phyloP scores from a whole-genome alignment of 2,113 vertebrate genomes.

The Cichladusa arquata region DNA sequence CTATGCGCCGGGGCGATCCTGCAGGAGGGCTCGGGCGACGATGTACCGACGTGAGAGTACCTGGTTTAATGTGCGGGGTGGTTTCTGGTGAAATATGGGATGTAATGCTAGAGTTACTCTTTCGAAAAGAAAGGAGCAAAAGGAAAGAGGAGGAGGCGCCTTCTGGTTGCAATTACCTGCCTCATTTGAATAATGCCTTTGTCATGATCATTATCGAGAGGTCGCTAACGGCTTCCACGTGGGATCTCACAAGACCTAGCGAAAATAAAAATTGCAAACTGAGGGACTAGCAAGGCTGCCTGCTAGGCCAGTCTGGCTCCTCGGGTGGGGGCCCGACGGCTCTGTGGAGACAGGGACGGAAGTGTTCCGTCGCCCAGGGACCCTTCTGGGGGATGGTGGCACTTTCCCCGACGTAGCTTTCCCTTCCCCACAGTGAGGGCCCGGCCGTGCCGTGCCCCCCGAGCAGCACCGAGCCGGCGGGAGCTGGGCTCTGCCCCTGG shows the following conservation, averaged over 20 bases:
- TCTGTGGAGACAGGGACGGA: neutral
- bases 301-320: neutral
- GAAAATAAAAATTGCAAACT: neutral
- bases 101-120: neutral
- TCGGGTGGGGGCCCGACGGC: neutral
- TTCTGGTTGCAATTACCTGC: conserved; percentile 78
- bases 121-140: neutral
- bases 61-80: neutral
- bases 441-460: neutral
- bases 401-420: neutral
- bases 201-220: conserved; percentile 70
- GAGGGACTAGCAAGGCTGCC: neutral
- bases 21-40: neutral
- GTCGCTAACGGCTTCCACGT: conserved; percentile 70
- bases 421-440: neutral
- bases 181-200: conserved; percentile 78
- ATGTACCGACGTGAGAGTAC: neutral
- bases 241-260: conserved; percentile 49
- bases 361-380: too few relatives aligned
- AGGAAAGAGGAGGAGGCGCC: neutral
- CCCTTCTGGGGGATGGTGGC: neutral
- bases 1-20: neutral
- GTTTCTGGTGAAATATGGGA: neutral
- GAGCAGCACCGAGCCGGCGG: neutral
- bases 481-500: neutral